Evolutionary conservation across 2,113 vertebrate species (phyloP).

Genomic region (Oreochromis niloticus): DNA sequence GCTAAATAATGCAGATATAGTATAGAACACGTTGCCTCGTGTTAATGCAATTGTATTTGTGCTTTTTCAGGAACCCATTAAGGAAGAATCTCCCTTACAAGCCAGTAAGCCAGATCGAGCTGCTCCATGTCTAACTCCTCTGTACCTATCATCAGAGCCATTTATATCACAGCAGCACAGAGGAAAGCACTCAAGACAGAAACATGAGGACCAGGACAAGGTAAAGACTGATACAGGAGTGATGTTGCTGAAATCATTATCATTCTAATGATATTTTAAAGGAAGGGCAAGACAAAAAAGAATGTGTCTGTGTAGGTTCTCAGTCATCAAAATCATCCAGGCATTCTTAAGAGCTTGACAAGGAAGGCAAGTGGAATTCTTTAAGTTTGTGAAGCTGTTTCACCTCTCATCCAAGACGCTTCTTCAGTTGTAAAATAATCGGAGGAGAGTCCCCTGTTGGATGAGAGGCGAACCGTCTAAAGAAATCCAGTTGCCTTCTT

Average conservation of each 20-base stretch:
- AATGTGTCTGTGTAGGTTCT: background rate
- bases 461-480: background rate
- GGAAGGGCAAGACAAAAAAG: background rate
- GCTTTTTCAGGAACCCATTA: conserved; percentile 52
- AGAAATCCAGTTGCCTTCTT: background rate
- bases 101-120: background rate
- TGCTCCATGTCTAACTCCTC: conserved; percentile 47
- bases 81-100: background rate
- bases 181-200: conserved; percentile 57
- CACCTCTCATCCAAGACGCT: background rate
- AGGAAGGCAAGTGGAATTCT: background rate
- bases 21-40: background rate
- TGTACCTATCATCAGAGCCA: conserved; percentile 59
- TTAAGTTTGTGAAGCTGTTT: background rate
- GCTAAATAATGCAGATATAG: background rate
- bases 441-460: background rate
- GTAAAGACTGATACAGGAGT: conserved; percentile 6
- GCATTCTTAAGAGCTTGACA: background rate
- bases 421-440: background rate
- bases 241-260: background rate
- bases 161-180: conserved; percentile 65
- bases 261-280: background rate
- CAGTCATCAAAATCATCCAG: background rate
- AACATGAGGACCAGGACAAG: conserved; percentile 41
- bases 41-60: background rate